Conservation (phyloP, 1,140 invertebrate species). For the Batillaria attramentaria region DNA sequence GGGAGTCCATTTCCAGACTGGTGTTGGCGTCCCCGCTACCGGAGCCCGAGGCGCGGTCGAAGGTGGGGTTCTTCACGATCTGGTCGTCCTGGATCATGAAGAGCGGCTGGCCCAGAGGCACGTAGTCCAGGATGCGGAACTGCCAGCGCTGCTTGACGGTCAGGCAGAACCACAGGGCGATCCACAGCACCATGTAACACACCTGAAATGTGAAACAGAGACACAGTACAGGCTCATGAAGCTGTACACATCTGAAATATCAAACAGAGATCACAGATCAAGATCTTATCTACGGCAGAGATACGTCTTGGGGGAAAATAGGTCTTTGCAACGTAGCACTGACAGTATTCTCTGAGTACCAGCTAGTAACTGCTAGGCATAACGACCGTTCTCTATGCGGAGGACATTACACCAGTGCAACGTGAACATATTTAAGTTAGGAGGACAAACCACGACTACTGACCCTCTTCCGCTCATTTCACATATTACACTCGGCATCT, state of each 20-base stretch:
- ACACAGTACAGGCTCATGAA: slow-evolving; percentile 48
- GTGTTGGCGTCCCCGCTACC: neutral
- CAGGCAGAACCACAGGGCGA: slow-evolving; percentile 59
- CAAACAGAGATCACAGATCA: slow-evolving; percentile 55
- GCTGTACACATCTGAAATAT: no score
- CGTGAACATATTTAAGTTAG: no score
- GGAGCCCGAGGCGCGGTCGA: slow-evolving; percentile 24
- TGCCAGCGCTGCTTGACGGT: slow-evolving; percentile 63
- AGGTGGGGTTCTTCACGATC: slow-evolving; percentile 43
- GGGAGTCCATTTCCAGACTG: neutral
- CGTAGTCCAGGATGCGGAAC: slow-evolving; percentile 59
- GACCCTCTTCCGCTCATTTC: no score
- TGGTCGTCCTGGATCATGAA: slow-evolving; percentile 47
- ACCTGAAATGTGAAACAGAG: slow-evolving; percentile 54
- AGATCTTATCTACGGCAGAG: no score
- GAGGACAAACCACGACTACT: no score
- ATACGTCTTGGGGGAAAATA: no score
- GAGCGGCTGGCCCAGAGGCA: slow-evolving; percentile 49
- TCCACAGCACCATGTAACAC: slow-evolving; percentile 58
- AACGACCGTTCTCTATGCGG: no score
- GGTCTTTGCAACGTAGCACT: no score
- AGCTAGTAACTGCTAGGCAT: no score
- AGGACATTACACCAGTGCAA: no score
- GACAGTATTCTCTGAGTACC: no score
- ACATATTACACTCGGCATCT: no score